These are phyloP conservation scores for Aleiodes testaceus DNA, from an alignment of 2,888 invertebrate species.

Conservation along the genomic window DNA sequence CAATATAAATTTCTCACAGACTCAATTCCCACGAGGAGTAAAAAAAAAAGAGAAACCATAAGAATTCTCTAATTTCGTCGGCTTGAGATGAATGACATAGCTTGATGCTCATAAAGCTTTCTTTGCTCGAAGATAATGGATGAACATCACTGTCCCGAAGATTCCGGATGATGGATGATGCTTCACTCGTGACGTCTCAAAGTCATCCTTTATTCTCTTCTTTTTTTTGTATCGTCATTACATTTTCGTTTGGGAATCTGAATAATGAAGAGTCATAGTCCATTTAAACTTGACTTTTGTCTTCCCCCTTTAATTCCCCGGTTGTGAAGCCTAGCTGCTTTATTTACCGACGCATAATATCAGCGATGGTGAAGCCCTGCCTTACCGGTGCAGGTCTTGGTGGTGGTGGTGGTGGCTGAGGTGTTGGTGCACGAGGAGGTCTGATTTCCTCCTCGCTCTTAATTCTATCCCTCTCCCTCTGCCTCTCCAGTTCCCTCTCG, in stretches of 20 bases:
- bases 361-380: constrained; percentile 92
- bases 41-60: background rate
- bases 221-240: background rate
- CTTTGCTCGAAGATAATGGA: constrained; percentile 7
- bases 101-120: constrained; percentile 3
- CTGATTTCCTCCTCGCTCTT: constrained; percentile 61
- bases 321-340: background rate
- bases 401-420: constrained; percentile 76
- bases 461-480: constrained; percentile 56
- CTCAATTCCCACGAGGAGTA: background rate
- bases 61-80: background rate
- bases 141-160: background rate
- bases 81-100: background rate
- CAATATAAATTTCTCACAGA: background rate
- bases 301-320: background rate
- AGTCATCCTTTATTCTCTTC: background rate
- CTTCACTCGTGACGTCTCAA: background rate
- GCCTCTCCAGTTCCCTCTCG: constrained; percentile 57
- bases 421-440: constrained; percentile 65
- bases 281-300: background rate
- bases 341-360: constrained; percentile 88
- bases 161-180: constrained; percentile 9
- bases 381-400: constrained; percentile 79
- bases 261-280: constrained; percentile 1
- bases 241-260: background rate